Conservation (phyloP, 2,888 invertebrate genomes). For the Zonitis immaculata region DNA sequence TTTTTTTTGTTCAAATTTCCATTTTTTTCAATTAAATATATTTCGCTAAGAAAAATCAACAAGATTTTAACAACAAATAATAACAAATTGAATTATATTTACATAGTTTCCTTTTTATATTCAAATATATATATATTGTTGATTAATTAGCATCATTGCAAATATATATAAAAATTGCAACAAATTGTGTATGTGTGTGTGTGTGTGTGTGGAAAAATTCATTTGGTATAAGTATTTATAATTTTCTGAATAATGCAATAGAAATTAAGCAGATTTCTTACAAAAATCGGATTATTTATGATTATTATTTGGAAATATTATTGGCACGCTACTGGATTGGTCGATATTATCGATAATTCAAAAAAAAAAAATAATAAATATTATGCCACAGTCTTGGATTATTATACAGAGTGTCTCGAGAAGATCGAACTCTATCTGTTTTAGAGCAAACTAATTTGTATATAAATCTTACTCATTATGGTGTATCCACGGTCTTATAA, state of each 20-base stretch:
- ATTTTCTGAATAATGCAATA: too few relatives aligned
- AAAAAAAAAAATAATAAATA: not conserved
- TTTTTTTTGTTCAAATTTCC: not conserved
- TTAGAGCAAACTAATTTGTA: too few relatives aligned
- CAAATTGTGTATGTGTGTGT: too few relatives aligned
- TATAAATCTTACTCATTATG: too few relatives aligned
- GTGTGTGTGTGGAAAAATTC: too few relatives aligned
- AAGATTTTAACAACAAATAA: conserved; percentile 1
- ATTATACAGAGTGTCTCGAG: too few relatives aligned
- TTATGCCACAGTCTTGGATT: conserved; percentile 6
- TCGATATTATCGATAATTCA: conserved; percentile 5
- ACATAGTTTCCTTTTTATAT: not conserved
- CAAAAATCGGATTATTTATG: not conserved
- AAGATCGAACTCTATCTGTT: too few relatives aligned
- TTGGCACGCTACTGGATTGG: conserved; percentile 25
- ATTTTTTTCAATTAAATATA: not conserved
- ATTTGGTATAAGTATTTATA: too few relatives aligned
- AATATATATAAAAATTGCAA: not conserved
- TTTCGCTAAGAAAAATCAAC: conserved; percentile 1
- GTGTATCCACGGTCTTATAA: too few relatives aligned
- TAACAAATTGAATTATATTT: conserved; percentile 3
- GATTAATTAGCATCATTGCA: not conserved
- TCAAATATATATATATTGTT: conserved; percentile 1
- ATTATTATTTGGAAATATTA: conserved; percentile 4
- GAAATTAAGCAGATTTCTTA: too few relatives aligned